phyloP scores from a whole-genome alignment of 1,140 invertebrate species.

The Hermatobates lingyangjiaoensis region DNA sequence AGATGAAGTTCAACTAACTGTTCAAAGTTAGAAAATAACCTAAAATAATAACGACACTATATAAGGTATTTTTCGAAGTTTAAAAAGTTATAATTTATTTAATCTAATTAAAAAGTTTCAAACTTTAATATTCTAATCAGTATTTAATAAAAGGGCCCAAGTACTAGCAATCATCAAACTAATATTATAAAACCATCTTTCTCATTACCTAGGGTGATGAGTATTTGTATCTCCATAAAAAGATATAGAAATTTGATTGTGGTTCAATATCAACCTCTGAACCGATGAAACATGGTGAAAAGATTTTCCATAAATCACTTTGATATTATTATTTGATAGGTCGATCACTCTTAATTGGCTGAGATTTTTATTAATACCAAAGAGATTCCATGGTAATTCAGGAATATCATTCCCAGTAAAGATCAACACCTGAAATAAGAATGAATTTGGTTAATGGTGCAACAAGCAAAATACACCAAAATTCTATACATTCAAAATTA shows the following conservation, averaged over 20 bases:
- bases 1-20: constrained; percentile 51
- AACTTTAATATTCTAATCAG: not conserved
- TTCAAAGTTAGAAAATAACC: constrained; percentile 59
- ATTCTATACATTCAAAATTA: too few species aligned
- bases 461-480: too few species aligned
- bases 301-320: constrained; percentile 50
- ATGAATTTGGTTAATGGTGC: too few species aligned
- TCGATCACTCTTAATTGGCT: constrained; percentile 45
- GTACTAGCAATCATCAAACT: not conserved
- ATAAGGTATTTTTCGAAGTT: not conserved
- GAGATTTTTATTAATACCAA: constrained; percentile 35
- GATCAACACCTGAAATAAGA: constrained; percentile 36
- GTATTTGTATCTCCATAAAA: constrained; percentile 29
- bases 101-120: not conserved
- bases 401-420: constrained; percentile 50
- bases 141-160: not conserved
- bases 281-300: constrained; percentile 56
- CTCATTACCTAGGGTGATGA: constrained; percentile 34
- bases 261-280: constrained; percentile 48
- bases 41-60: constrained; percentile 12
- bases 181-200: not conserved
- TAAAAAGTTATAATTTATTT: not conserved
- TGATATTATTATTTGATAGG: constrained; percentile 57
- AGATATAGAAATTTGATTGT: constrained; percentile 47
- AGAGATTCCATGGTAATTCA: constrained; percentile 47